phyloP scores from a whole-genome alignment of 2,797 vertebrate species.

The Darevskia mixta region DNA sequence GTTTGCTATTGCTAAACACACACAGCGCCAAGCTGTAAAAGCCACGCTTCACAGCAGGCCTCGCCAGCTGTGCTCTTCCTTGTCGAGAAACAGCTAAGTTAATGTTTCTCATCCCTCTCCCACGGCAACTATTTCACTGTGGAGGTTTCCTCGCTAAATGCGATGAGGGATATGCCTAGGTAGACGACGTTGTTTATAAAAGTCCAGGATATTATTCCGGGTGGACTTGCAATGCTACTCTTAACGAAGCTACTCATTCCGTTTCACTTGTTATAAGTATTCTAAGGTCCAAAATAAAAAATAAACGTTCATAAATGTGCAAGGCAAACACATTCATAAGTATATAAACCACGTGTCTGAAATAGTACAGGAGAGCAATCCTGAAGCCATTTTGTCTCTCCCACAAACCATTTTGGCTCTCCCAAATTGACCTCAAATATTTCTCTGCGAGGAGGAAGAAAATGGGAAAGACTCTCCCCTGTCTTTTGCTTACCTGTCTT shows the following conservation, averaged over 20 bases:
- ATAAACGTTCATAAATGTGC: too few species aligned
- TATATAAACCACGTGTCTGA: neutral
- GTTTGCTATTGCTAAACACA: slow-evolving; percentile 1
- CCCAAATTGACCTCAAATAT: too few species aligned
- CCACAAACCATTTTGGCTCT: too few species aligned
- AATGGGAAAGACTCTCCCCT: too few species aligned
- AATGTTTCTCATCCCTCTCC: neutral
- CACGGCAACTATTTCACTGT: neutral
- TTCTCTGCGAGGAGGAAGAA: too few species aligned
- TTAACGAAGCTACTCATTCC: too few species aligned
- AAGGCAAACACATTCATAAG: too few species aligned
- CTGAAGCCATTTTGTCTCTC: too few species aligned
- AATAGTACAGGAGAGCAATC: too few species aligned
- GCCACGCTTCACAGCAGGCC: neutral
- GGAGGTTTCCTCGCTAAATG: neutral
- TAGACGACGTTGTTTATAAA: neutral
- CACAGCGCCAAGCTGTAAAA: neutral
- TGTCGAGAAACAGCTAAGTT: slow-evolving; percentile 12
- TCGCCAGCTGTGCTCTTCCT: neutral
- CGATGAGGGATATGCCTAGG: neutral
- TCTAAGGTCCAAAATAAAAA: neutral
- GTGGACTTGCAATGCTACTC: neutral
- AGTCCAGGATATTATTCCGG: neutral
- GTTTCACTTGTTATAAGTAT: too few species aligned
- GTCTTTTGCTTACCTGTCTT: too few species aligned